Percentiles rank a stretch among this genome's conserved stretches.
Conservation (phyloP, 2,113 vertebrate species). For the Puma concolor region DNA sequence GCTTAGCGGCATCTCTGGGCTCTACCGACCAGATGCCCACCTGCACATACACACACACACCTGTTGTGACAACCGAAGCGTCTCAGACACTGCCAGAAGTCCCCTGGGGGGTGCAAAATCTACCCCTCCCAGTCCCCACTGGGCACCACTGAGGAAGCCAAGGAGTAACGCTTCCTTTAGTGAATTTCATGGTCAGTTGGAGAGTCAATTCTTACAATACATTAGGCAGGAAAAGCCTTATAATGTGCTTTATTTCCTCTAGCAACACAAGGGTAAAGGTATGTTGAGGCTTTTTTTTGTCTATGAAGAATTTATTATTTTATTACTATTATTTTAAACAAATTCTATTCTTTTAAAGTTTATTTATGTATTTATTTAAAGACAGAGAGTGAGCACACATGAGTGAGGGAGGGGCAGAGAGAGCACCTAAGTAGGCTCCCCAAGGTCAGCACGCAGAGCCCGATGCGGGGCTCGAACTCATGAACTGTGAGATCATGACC, state of each 20-base stretch:
- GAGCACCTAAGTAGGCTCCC: too few species aligned
- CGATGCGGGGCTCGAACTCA: too few species aligned
- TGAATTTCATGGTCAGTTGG: not conserved
- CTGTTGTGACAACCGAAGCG: not conserved
- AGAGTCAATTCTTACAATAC: not conserved
- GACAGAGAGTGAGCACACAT: too few species aligned
- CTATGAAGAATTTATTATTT: not conserved
- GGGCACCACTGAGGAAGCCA: not conserved
- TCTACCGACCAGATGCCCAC: fast-evolving
- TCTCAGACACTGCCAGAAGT: fast-evolving
- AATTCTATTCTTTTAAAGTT: too few species aligned
- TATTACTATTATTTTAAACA: too few species aligned
- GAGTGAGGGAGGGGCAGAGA: too few species aligned
- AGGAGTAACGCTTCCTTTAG: not conserved
- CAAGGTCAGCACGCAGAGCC: too few species aligned
- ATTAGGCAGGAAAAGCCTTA: not conserved
- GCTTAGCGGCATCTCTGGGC: fast-evolving
- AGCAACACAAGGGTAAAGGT: not conserved
- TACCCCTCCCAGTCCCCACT: not conserved
- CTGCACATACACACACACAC: too few species aligned
- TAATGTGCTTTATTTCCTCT: not conserved
- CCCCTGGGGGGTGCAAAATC: too few species aligned
- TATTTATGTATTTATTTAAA: too few species aligned
- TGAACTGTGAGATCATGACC: too few species aligned
- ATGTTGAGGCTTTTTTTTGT: not conserved